These are phyloP conservation scores for Indri indri DNA, from an alignment of 2,113 vertebrate species.

Conservation along the genomic window DNA sequence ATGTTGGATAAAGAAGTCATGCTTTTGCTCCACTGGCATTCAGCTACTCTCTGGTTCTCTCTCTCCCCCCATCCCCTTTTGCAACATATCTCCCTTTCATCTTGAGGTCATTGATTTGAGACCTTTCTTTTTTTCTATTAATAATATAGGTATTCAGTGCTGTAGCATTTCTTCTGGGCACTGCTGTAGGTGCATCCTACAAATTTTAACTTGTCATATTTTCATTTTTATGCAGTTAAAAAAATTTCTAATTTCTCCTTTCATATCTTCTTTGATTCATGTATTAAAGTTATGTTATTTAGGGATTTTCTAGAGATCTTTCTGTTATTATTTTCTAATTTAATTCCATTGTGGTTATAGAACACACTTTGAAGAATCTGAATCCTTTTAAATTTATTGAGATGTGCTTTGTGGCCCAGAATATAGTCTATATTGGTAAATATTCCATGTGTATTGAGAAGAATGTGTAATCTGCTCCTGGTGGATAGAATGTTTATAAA, in stretches of 20 bases:
- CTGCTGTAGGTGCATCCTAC: background rate
- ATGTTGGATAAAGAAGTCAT: background rate
- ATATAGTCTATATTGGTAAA: background rate
- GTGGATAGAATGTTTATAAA: background rate
- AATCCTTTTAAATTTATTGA: background rate
- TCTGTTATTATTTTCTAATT: background rate
- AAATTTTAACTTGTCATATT: conserved; percentile 29
- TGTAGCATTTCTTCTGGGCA: background rate
- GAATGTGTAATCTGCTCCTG: background rate
- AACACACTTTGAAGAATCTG: background rate
- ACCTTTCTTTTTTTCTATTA: background rate
- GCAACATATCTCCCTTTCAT: background rate
- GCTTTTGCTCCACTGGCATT: background rate
- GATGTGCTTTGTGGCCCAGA: background rate
- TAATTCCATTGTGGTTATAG: background rate
- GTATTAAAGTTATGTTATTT: conserved; percentile 18
- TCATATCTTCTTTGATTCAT: background rate
- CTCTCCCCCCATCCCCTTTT: background rate
- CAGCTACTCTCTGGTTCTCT: background rate
- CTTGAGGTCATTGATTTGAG: conserved; percentile 6
- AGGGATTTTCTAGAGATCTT: background rate
- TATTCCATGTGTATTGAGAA: background rate
- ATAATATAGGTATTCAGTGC: background rate
- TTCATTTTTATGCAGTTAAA: conserved; percentile 10
- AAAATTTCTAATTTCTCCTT: background rate